phyloP scores from a whole-genome alignment of 2,888 invertebrate species.

The Netelia melanura region DNA sequence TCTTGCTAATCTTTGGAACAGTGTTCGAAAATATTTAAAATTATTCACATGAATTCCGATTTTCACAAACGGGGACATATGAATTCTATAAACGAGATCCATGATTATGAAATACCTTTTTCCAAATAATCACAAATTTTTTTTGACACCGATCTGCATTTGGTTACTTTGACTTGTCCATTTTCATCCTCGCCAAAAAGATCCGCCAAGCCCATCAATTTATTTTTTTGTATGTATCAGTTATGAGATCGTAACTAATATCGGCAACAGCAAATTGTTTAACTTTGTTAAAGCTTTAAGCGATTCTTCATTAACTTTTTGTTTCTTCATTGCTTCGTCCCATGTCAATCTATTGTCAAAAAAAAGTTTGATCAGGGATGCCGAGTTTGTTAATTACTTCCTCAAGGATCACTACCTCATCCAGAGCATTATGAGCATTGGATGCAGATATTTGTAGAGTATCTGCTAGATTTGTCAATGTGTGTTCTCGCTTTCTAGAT shows the following conservation, averaged over 20 bases:
- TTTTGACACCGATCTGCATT: background rate
- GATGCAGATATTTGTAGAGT: slow-evolving; percentile 49
- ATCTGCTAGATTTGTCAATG: slow-evolving; percentile 48
- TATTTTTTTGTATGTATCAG: slow-evolving; percentile 6
- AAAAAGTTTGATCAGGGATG: slow-evolving; percentile 32
- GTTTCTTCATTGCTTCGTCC: slow-evolving; percentile 31
- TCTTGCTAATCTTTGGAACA: background rate
- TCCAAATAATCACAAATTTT: background rate
- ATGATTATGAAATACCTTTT: background rate
- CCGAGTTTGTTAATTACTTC: slow-evolving; percentile 55
- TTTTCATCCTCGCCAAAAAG: slow-evolving; percentile 16
- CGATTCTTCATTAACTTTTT: slow-evolving; percentile 20
- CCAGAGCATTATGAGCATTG: slow-evolving; percentile 61
- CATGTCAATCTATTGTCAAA: slow-evolving; percentile 26
- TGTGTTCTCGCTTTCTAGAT: slow-evolving; percentile 33
- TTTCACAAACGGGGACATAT: background rate
- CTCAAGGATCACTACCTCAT: slow-evolving; percentile 58
- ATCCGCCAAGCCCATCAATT: slow-evolving; percentile 14
- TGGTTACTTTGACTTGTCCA: slow-evolving; percentile 8
- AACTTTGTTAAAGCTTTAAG: slow-evolving; percentile 14
- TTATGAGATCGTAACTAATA: slow-evolving; percentile 19
- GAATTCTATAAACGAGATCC: background rate
- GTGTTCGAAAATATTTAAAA: background rate
- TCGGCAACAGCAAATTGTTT: slow-evolving; percentile 13
- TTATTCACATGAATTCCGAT: background rate